These are phyloP conservation scores for Phanerotoma sp. DNA, from an alignment of 2,888 invertebrate genomes.

Conservation along the genomic window DNA sequence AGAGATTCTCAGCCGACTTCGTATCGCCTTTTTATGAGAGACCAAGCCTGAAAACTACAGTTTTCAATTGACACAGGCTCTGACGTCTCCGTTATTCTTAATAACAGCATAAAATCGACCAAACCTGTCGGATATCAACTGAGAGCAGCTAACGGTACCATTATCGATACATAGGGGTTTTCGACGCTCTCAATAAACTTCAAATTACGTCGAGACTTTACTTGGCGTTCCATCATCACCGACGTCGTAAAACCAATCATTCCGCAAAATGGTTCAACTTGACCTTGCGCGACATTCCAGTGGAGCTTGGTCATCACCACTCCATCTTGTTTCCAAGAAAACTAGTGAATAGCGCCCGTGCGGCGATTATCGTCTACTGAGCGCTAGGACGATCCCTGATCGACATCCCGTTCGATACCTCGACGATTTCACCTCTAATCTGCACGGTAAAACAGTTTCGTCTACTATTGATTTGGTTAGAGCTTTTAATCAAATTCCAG, in stretches of 20 bases:
- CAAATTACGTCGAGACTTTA: conserved; percentile 40
- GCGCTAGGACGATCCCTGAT: background rate
- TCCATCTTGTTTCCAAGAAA: conserved; percentile 48
- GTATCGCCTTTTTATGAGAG: conserved; percentile 13
- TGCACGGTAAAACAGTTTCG: conserved; percentile 18
- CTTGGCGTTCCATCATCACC: conserved; percentile 42
- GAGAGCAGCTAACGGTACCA: conserved; percentile 42
- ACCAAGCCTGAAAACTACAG: background rate
- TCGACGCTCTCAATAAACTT: conserved; percentile 36
- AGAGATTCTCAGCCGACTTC: conserved; percentile 18
- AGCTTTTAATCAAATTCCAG: conserved; percentile 27
- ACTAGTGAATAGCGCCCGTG: conserved; percentile 47
- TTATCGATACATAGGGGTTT: conserved; percentile 42
- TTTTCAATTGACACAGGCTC: conserved; percentile 18
- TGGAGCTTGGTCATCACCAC: conserved; percentile 46
- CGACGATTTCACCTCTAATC: conserved; percentile 7
- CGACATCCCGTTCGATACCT: conserved; percentile 4
- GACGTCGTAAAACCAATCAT: conserved; percentile 44
- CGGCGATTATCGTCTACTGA: conserved; percentile 47
- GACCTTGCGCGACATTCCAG: conserved; percentile 43
- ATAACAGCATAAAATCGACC: background rate
- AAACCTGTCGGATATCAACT: background rate
- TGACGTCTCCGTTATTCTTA: conserved; percentile 16
- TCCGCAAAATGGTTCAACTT: conserved; percentile 37
- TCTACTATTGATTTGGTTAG: conserved; percentile 22